Conservation (phyloP, 1,140 invertebrate genomes). For the Delia radicum region DNA sequence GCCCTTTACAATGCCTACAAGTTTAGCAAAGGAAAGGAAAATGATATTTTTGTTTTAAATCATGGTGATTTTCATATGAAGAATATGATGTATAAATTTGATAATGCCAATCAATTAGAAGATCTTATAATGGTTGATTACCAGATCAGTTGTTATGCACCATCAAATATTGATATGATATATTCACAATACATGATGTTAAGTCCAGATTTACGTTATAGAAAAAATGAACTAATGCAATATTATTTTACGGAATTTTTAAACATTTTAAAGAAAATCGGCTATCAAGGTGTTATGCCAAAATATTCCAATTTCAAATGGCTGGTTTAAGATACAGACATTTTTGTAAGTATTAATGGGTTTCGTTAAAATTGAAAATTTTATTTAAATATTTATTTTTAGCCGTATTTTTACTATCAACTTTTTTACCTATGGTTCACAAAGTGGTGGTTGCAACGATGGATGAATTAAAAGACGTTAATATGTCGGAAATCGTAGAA, state of each 20-base stretch:
- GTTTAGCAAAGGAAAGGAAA: not conserved
- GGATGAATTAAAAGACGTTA: conserved; percentile 20
- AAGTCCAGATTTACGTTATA: not conserved
- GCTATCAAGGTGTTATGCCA: not conserved
- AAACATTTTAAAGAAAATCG: not conserved
- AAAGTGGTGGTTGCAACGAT: not conserved
- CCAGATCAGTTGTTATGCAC: conserved; percentile 15
- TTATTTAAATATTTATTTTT: not conserved
- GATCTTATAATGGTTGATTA: conserved; percentile 21
- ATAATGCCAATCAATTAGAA: not conserved
- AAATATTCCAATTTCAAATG: not conserved
- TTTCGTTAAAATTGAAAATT: not conserved
- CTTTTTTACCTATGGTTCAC: not conserved
- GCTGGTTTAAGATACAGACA: not conserved
- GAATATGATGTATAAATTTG: conserved; percentile 18
- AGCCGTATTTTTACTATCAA: not conserved
- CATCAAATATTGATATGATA: conserved; percentile 7
- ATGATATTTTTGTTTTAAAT: conserved; percentile 15
- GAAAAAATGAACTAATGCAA: not conserved
- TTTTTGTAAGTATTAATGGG: not conserved
- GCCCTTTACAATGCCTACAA: conserved; percentile 3
- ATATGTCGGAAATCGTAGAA: not conserved
- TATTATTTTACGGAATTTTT: conserved; percentile 20
- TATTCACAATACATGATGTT: conserved; percentile 20
- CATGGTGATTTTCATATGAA: conserved; percentile 25